Evolutionary conservation across 1,140 invertebrate genomes (phyloP).

Genomic region (Microplitis demolitor): DNA sequence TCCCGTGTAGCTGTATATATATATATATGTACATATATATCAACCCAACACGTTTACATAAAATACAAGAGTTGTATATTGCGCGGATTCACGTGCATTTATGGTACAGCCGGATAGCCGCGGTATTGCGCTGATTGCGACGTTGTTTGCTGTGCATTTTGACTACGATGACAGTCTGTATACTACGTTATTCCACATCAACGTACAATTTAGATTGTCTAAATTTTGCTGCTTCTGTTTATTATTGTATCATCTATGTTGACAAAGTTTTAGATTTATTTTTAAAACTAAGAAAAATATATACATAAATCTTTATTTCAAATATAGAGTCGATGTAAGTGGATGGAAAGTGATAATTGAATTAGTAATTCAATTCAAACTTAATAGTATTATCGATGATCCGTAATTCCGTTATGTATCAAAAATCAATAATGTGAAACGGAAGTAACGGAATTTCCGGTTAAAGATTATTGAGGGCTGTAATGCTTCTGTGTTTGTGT

Average conservation of each 20-base stretch:
- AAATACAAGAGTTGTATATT: background rate
- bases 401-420: too few species aligned
- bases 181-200: conserved; percentile 2
- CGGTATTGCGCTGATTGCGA: conserved; percentile 12
- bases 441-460: too few species aligned
- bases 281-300: background rate
- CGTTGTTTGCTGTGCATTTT: conserved; percentile 15
- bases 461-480: too few species aligned
- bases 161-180: background rate
- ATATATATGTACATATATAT: background rate
- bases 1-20: background rate
- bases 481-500: too few species aligned
- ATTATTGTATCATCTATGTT: background rate
- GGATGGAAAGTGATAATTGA: background rate
- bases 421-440: too few species aligned
- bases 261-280: background rate
- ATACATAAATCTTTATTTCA: background rate
- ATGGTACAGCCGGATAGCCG: background rate
- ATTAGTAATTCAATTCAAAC: too few species aligned
- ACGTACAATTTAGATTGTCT: conserved; percentile 1
- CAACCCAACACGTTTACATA: background rate
- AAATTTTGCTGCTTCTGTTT: background rate
- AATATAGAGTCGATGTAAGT: background rate
- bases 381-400: too few species aligned
- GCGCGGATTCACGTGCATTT: background rate